A percentile compares a stretch with the other conserved stretches of the same genome.
Evolutionary conservation across 1,140 invertebrate genomes (phyloP).

Genomic region (Papilio polyxenes): DNA sequence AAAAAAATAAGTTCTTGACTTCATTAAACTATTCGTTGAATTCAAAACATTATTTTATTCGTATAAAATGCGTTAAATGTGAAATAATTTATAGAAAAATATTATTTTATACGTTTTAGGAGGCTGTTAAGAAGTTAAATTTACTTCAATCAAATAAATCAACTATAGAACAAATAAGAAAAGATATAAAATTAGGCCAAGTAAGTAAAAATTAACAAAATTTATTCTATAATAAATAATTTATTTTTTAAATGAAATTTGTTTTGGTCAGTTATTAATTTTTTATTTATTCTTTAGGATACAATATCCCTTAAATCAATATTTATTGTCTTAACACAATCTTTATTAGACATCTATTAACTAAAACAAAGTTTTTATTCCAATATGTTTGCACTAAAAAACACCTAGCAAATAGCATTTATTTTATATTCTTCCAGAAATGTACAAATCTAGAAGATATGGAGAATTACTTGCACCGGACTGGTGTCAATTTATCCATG

Average conservation of each 20-base stretch:
- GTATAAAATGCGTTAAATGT: background rate
- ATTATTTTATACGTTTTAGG: slow-evolving; percentile 77
- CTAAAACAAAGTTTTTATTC: too few species aligned
- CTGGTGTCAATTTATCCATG: slow-evolving; percentile 84
- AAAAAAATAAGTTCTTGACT: background rate
- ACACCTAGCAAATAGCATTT: too few species aligned
- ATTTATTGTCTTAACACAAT: too few species aligned
- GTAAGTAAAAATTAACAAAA: slow-evolving; percentile 43
- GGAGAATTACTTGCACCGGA: slow-evolving; percentile 81
- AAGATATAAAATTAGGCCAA: slow-evolving; percentile 64
- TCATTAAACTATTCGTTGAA: background rate
- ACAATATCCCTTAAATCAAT: too few species aligned
- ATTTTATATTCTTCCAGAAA: slow-evolving; percentile 63
- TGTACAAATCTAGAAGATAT: slow-evolving; percentile 73
- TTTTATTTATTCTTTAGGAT: too few species aligned
- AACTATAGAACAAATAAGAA: slow-evolving; percentile 79
- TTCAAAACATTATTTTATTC: background rate
- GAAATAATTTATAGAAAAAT: slow-evolving; percentile 1
- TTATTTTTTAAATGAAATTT: too few species aligned
- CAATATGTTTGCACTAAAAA: too few species aligned
- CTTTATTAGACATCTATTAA: too few species aligned
- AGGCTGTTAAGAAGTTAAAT: slow-evolving; percentile 85
- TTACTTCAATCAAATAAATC: slow-evolving; percentile 86
- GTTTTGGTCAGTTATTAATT: too few species aligned
- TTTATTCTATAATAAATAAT: background rate